Evolutionary conservation across 1,140 invertebrate genomes (phyloP), one percentile per base, ranked within the genome.

Genomic region (Panagrolaimus sp.): DNA sequence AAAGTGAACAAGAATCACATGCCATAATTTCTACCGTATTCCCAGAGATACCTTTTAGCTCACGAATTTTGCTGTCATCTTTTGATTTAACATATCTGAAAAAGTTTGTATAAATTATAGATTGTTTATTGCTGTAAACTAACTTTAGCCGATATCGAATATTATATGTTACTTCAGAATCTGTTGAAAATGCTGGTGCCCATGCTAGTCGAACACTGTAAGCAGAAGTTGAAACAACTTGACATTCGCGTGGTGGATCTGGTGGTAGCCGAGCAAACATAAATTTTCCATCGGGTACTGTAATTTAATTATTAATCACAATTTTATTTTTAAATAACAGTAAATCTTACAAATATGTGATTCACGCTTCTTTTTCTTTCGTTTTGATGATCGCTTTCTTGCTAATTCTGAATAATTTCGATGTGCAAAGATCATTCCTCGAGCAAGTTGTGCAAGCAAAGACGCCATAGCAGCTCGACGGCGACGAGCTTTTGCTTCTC

Each of bases 341-440:
- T 20, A n/a, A n/a, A 57, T 20, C 51, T 57, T 44, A 64, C 63
- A 31, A 69, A 44, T 64, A 64, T 64, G 67, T 45, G 70, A 23
- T 27, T 74, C 69, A 16, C 62, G 27, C 31, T 71, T 63, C 63
- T 67, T 65, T 57, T 75, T 74, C 43, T 69, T 72, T 27, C 67
- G 74, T 38, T 27, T 57, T 20, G 51, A 57, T 14, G 78, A 76
- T 51, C 68, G 70, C 44, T 80, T 80, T 42, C 74, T 48, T 4
- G 73, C 47, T 27, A 83, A 66, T 53, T 82, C 80, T 13, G 65
- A 69, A 65, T 76, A 83, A 62, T 81, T 79, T 66, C 69, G 62
- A 67, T 82, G 80, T 5, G 80, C 80, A 72, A 82, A 82, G 27
- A 82, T 82, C 80, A 82, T 82, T 63, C 80, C 80, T 43, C 70